A percentile compares a stretch with the other conserved stretches of the same genome.
Conservation (phyloP, 2,797 vertebrate species). For the Capromys pilorides region DNA sequence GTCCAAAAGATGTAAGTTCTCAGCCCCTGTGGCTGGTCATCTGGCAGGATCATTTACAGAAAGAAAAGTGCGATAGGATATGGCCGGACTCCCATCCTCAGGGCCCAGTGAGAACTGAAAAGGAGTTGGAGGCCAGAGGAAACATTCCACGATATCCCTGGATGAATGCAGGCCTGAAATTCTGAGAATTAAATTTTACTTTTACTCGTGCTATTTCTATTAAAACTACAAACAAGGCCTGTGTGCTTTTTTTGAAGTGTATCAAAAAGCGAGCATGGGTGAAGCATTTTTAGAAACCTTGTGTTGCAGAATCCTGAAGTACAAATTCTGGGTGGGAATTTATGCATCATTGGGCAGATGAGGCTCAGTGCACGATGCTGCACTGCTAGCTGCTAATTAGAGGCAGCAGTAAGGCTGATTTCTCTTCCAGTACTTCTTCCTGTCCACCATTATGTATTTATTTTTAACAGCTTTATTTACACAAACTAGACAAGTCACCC, state of each 20-base stretch:
- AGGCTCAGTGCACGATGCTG: not conserved
- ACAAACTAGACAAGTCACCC: not conserved
- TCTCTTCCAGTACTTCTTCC: not conserved
- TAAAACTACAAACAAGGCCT: conserved; percentile 32
- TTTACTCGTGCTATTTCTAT: conserved; percentile 48
- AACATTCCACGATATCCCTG: not conserved
- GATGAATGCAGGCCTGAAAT: not conserved
- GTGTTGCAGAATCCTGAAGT: not conserved
- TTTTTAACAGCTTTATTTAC: conserved; percentile 11
- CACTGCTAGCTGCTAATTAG: not conserved
- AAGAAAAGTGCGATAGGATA: not conserved
- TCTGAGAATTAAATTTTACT: conserved; percentile 23
- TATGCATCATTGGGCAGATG: not conserved
- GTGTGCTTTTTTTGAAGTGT: conserved; percentile 50
- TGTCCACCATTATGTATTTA: not conserved
- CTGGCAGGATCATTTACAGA: conserved; percentile 11
- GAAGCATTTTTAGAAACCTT: conserved; percentile 15
- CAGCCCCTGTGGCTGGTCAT: not conserved
- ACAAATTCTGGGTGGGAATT: not conserved
- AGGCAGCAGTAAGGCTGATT: not conserved
- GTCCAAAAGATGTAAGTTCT: conserved; percentile 18
- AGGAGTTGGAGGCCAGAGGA: not conserved
- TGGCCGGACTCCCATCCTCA: not conserved
- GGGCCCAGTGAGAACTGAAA: not conserved
- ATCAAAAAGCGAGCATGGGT: not conserved